Evolutionary conservation across 1,140 invertebrate species (phyloP).

Genomic region (Drosophila lacteicornis): DNA sequence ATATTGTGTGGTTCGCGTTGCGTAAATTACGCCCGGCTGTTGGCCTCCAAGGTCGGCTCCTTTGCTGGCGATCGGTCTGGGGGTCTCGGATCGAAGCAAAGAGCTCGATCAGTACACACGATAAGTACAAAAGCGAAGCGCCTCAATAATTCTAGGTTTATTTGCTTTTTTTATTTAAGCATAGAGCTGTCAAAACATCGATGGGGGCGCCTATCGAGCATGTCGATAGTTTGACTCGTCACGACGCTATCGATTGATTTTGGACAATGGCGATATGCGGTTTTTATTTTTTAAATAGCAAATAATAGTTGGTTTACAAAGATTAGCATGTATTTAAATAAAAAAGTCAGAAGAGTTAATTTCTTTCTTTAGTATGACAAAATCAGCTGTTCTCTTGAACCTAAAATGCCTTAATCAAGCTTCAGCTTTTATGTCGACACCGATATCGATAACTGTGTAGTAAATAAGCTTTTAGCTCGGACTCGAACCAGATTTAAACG

Average conservation of each 20-base stretch:
- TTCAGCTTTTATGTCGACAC: neutral
- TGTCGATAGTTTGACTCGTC: too few relatives aligned
- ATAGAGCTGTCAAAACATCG: neutral
- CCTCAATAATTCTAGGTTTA: slow-evolving; percentile 30
- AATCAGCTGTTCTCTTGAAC: neutral
- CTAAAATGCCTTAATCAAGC: neutral
- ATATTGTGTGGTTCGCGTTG: slow-evolving; percentile 35
- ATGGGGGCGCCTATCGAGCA: neutral
- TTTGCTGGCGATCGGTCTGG: neutral
- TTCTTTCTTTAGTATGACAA: neutral
- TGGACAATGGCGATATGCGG: too few relatives aligned
- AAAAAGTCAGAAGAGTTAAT: too few relatives aligned
- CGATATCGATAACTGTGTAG: neutral
- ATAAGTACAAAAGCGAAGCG: slow-evolving; percentile 46
- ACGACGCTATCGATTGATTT: too few relatives aligned
- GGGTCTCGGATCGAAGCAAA: slow-evolving; percentile 7
- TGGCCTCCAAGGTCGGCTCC: slow-evolving; percentile 25
- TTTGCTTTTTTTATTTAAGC: slow-evolving; percentile 10
- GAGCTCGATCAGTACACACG: slow-evolving; percentile 41
- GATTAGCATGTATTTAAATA: too few relatives aligned
- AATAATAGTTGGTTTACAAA: too few relatives aligned
- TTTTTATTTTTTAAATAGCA: too few relatives aligned
- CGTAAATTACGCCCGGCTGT: slow-evolving; percentile 39
- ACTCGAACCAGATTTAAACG: neutral
- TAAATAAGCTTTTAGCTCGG: neutral